phyloP scores from a whole-genome alignment of 1,140 invertebrate genomes.

The Mycetomoellerius zeteki region DNA sequence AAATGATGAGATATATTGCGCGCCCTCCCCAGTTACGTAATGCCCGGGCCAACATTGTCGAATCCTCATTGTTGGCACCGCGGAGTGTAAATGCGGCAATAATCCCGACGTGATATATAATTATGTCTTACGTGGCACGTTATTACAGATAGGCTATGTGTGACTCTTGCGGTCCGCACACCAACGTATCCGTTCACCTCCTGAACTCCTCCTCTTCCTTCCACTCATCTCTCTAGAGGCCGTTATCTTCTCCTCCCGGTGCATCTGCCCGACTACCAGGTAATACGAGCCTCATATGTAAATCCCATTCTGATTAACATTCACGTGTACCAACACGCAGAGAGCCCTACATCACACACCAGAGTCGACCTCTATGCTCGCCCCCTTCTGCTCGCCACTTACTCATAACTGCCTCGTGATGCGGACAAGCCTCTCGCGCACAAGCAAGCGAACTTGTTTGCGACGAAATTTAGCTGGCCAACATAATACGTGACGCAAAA shows the following conservation, averaged over 20 bases:
- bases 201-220: not conserved
- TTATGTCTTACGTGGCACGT: conserved; percentile 73
- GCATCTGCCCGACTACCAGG: conserved; percentile 76
- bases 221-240: conserved; percentile 51
- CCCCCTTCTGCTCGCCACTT: conserved; percentile 57
- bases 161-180: conserved; percentile 63
- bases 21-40: conserved; percentile 32
- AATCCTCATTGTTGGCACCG: conserved; percentile 67
- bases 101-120: conserved; percentile 74
- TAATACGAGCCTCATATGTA: conserved; percentile 80
- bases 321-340: conserved; percentile 73
- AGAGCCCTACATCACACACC: conserved; percentile 69
- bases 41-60: conserved; percentile 57
- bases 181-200: conserved; percentile 9
- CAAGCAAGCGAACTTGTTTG: conserved; percentile 52
- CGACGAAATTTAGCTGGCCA: conserved; percentile 56
- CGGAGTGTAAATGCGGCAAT: conserved; percentile 71
- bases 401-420: conserved; percentile 72
- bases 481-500: conserved; percentile 60
- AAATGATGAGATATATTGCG: conserved; percentile 52
- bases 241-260: conserved; percentile 79
- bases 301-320: conserved; percentile 83
- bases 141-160: conserved; percentile 72
- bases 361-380: conserved; percentile 37
- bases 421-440: conserved; percentile 44